Base-by-base conservation (phyloP, 2,888 invertebrate species). In the Polyommatus icarus region DNA sequence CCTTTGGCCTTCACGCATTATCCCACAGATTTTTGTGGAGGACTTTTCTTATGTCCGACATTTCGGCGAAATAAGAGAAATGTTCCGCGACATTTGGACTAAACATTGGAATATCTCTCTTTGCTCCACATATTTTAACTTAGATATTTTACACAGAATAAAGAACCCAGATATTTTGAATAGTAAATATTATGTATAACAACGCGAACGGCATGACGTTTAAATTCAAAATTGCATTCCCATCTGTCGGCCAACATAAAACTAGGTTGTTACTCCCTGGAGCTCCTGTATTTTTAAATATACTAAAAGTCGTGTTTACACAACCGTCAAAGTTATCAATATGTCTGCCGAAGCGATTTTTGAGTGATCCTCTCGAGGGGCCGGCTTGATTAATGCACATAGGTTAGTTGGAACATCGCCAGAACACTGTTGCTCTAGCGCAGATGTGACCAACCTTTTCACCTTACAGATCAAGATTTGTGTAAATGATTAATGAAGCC, bases 261-360 rank as follows among this genome's bases (percentile, higher is more conserved):
- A 20, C 18, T 67, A 67, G 46, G 40, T 67, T 67, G 24, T 57
- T 5, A 8, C n/a, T 8, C 61, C 46, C 61, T 61, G 24, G 40
- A 76, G 67, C 46, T 77, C 78, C 77, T 76, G 77, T 61, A 78
- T 61, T 24, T 61, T 24, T 24, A 81, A 79, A 77, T 79, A 76
- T 76, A 80, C 78, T 61, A 82, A 83, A 85, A 85, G 83, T 79
- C 79, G 79, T 90, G 90, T 90, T 90, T 90, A 90, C 87, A 85
- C 80, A 79, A 85, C 84, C 88, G 84, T 87, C 88, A 86, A 84
- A 88, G 83, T 87, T 87, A 89, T 89, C 90, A 86, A 87, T 87
- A 86, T 84, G 85, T 85, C 84, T 84, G 79, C 80, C 80, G 84
- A 84, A 87, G 87, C 85, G 87, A 85, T 89, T 86, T 86, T 85